These are phyloP conservation scores for Castor canadensis DNA, from an alignment of 2,113 vertebrate species.

Conservation along the genomic window DNA sequence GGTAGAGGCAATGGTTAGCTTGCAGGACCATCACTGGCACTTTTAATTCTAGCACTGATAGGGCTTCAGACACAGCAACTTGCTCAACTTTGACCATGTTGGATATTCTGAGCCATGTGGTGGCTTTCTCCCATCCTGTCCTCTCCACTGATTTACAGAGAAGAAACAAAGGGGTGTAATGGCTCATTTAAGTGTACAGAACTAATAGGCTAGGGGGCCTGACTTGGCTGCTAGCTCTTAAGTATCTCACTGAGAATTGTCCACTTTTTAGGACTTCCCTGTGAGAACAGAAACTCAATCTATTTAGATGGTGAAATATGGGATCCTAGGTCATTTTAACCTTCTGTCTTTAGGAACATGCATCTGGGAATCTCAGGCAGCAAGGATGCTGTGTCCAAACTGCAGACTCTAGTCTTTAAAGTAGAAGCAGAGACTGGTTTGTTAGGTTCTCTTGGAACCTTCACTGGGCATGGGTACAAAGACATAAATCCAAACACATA, in stretches of 20 bases:
- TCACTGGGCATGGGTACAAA: slow-evolving; percentile 21
- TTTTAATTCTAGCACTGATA: background rate
- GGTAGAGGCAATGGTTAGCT: background rate
- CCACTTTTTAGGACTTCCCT: background rate
- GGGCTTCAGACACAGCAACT: background rate
- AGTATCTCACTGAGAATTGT: background rate
- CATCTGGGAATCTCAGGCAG: background rate
- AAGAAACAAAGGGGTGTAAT: background rate
- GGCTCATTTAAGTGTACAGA: background rate
- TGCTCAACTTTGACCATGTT: background rate
- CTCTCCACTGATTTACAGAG: background rate
- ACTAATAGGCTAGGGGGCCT: background rate
- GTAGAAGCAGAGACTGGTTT: slow-evolving; percentile 48
- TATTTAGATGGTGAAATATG: background rate
- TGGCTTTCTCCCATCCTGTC: background rate
- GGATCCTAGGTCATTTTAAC: background rate
- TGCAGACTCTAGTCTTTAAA: background rate
- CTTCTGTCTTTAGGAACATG: too few relatives aligned
- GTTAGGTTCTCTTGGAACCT: slow-evolving; percentile 66
- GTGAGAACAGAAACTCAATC: background rate
- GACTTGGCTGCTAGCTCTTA: background rate
- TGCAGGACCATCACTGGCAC: rapidly evolving
- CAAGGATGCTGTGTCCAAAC: background rate
- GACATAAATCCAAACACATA: background rate
- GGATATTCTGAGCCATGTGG: rapidly evolving